Conservation (phyloP, 2,888 invertebrate genomes). For the Aelia acuminata region DNA sequence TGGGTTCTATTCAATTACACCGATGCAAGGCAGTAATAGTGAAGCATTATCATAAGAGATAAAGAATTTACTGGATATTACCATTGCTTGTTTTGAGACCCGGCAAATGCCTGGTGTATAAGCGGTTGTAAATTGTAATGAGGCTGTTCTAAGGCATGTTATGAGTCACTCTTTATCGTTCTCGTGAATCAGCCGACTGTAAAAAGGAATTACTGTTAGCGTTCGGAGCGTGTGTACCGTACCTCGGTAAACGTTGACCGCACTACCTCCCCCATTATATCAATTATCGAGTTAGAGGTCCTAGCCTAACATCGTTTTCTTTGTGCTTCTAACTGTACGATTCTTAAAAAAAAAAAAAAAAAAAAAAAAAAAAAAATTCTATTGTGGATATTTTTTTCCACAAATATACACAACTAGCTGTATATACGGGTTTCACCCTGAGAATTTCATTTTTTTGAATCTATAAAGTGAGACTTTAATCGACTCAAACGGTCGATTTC, state of each 20-base stretch:
- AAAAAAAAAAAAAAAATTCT: no score
- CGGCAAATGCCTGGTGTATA: neutral
- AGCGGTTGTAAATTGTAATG: slow-evolving; percentile 28
- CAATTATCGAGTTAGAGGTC: neutral
- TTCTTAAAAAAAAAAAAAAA: neutral
- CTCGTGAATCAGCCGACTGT: slow-evolving; percentile 11
- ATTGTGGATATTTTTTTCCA: no score
- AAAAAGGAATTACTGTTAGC: neutral
- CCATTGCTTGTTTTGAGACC: neutral
- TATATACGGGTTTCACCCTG: no score
- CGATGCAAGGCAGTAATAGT: no score
- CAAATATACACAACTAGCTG: no score
- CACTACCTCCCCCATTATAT: slow-evolving; percentile 4
- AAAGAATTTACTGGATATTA: neutral
- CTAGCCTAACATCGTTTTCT: neutral
- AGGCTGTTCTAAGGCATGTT: neutral
- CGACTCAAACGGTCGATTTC: no score
- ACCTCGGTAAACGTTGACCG: neutral
- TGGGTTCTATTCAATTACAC: no score
- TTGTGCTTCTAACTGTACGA: neutral
- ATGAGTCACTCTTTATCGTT: slow-evolving; percentile 1
- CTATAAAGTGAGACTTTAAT: no score
- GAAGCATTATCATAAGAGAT: no score
- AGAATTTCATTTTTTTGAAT: no score
- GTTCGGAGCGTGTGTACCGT: neutral